Conservation (phyloP, 1,140 invertebrate species). For the Solenopsis fugax region DNA sequence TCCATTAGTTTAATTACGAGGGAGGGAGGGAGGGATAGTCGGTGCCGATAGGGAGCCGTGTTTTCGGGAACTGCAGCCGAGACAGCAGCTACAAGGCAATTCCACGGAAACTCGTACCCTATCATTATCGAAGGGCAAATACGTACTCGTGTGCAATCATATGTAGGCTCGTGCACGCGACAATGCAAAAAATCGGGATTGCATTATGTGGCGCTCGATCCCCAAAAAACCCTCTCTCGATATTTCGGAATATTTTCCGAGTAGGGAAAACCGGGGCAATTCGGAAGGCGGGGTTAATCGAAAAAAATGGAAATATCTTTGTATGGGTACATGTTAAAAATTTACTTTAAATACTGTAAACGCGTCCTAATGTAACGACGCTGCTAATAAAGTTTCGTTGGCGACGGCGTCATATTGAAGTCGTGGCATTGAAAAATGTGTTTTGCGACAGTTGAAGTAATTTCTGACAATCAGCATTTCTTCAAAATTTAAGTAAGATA, state of each 20-base stretch:
- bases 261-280: too few relatives aligned
- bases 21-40: conserved; percentile 60
- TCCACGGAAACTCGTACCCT: conserved; percentile 54
- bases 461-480: too few relatives aligned
- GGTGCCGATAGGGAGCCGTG: conserved; percentile 63
- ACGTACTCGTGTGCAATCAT: not conserved
- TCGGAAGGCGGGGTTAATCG: too few relatives aligned
- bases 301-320: too few relatives aligned
- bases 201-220: not conserved
- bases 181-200: conserved; percentile 1
- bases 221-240: not conserved
- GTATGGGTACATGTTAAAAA: too few relatives aligned
- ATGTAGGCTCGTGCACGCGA: not conserved
- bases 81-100: conserved; percentile 62
- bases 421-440: too few relatives aligned
- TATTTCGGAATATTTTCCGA: not conserved
- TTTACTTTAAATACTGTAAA: too few relatives aligned
- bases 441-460: too few relatives aligned
- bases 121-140: conserved; percentile 31
- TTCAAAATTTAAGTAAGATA: too few relatives aligned
- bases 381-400: too few relatives aligned
- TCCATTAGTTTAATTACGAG: conserved; percentile 84
- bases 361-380: too few relatives aligned
- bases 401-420: too few relatives aligned
- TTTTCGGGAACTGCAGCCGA: conserved; percentile 58